Percentiles rank a stretch among this genome's conserved stretches.
phyloP scores from a whole-genome alignment of 2,888 invertebrate genomes.

The Harpagoxenus sublaevis region DNA sequence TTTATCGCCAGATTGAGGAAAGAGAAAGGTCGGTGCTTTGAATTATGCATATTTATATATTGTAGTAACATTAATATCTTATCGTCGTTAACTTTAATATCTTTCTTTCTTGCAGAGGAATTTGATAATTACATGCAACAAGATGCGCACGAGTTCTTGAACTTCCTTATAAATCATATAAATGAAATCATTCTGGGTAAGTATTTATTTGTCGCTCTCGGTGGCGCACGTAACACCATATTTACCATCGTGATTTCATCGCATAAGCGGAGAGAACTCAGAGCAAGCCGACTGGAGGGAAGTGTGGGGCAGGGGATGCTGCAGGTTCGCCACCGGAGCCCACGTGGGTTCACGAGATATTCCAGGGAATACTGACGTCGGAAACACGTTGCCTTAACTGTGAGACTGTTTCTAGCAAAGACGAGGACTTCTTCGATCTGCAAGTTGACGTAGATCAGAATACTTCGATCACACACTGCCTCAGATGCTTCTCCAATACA shows the following conservation, averaged over 20 bases:
- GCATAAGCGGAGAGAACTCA: constrained; percentile 91
- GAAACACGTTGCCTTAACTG: constrained; percentile 99
- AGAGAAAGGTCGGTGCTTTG: constrained; percentile 93
- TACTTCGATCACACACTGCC: constrained; percentile 99
- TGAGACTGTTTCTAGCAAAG: constrained; percentile 99
- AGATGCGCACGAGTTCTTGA: constrained; percentile 99
- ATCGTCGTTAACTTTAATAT: background rate
- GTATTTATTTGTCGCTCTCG: constrained; percentile 68
- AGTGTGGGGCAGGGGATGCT: constrained; percentile 87
- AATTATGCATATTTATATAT: background rate
- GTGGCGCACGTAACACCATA: background rate
- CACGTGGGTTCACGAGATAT: constrained; percentile 99
- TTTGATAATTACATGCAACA: constrained; percentile 99
- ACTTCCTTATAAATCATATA: constrained; percentile 99
- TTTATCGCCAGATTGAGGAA: constrained; percentile 99
- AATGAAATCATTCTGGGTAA: constrained; percentile 98
- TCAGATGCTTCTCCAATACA: constrained; percentile 98
- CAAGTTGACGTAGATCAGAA: constrained; percentile 99
- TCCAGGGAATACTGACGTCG: constrained; percentile 99
- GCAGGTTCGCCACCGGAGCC: constrained; percentile 91
- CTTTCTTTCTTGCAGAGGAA: constrained; percentile 91
- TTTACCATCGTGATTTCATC: constrained; percentile 7
- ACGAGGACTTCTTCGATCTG: constrained; percentile 99
- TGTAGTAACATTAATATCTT: background rate
- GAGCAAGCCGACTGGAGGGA: constrained; percentile 88